A percentile compares a stretch with the other conserved stretches of the same genome.
These are phyloP conservation scores for Drosophila kanekoi DNA, from an alignment of 2,888 invertebrate genomes.

Conservation along the genomic window DNA sequence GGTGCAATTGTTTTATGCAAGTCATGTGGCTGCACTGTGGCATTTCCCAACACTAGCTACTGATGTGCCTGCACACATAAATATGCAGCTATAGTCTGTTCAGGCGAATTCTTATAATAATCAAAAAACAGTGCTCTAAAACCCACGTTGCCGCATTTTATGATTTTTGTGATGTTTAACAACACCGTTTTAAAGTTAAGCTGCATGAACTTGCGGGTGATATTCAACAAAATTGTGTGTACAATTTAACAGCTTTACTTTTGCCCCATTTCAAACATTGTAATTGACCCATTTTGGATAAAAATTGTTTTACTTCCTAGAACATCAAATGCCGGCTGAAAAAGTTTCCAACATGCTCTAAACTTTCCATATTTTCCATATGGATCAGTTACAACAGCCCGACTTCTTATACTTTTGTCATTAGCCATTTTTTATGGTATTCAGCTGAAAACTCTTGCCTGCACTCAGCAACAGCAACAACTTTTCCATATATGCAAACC, in stretches of 20 bases:
- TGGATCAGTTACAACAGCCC: conserved; percentile 55
- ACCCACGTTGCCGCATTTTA: background rate
- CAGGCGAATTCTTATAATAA: background rate
- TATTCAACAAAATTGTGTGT: background rate
- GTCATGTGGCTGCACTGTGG: conserved; percentile 47
- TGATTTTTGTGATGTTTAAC: background rate
- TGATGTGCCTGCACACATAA: background rate
- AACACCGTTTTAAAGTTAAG: background rate
- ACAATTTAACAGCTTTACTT: background rate
- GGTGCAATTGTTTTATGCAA: conserved; percentile 65
- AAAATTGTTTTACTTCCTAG: background rate
- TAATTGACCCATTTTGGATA: conserved; percentile 7
- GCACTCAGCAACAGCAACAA: background rate
- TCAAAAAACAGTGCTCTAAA: background rate
- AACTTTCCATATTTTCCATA: conserved; percentile 57
- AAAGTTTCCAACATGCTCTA: conserved; percentile 40
- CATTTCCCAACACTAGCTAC: conserved; percentile 44
- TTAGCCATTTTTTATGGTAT: conserved; percentile 58
- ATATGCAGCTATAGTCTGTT: background rate
- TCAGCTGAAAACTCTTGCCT: conserved; percentile 27
- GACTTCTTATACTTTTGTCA: conserved; percentile 66
- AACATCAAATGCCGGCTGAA: conserved; percentile 23
- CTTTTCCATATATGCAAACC: conserved; percentile 33
- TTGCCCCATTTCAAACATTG: conserved; percentile 4
- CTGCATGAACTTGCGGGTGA: too few species aligned